A percentile compares a stretch with the other conserved stretches of the same genome.
phyloP scores from a whole-genome alignment of 2,797 vertebrate genomes.

The Macroramphosus scolopax region DNA sequence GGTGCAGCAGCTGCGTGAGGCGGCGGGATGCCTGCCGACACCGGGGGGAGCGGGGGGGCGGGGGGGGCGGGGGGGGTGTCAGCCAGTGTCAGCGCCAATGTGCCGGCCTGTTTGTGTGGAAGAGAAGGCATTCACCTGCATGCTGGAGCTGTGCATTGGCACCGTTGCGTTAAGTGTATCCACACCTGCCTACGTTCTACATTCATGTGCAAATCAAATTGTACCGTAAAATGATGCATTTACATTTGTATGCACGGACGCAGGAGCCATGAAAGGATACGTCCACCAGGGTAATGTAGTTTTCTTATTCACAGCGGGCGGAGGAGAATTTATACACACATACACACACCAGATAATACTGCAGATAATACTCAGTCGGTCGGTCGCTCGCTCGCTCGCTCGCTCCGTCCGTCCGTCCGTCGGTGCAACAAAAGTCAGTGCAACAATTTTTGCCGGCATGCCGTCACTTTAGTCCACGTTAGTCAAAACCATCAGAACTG shows the following conservation, averaged over 20 bases:
- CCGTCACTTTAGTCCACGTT: no score
- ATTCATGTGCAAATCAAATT: no score
- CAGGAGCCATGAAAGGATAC: no score
- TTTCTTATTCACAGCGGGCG: background rate
- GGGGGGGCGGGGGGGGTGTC: conserved; percentile 2
- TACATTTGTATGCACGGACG: background rate
- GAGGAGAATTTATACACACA: background rate
- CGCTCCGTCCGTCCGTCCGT: no score
- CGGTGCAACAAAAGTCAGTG: no score
- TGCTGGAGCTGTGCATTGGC: background rate
- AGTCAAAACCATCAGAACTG: no score
- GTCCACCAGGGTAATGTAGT: no score
- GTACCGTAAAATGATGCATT: no score
- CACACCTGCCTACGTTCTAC: background rate
- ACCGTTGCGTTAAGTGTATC: background rate
- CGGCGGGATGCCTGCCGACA: conserved; percentile 11
- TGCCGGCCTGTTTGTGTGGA: background rate
- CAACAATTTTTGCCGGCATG: no score
- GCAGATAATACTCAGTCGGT: no score
- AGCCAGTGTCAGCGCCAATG: background rate
- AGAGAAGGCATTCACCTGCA: background rate
- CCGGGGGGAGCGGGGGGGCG: conserved; percentile 5
- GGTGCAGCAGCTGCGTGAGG: conserved; percentile 23
- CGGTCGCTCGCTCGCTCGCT: no score
- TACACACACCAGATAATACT: no score